A percentile compares a stretch with the other conserved stretches of the same genome.
Evolutionary conservation across 1,140 invertebrate genomes (phyloP).

Genomic region (Tetragonula clypearis): DNA sequence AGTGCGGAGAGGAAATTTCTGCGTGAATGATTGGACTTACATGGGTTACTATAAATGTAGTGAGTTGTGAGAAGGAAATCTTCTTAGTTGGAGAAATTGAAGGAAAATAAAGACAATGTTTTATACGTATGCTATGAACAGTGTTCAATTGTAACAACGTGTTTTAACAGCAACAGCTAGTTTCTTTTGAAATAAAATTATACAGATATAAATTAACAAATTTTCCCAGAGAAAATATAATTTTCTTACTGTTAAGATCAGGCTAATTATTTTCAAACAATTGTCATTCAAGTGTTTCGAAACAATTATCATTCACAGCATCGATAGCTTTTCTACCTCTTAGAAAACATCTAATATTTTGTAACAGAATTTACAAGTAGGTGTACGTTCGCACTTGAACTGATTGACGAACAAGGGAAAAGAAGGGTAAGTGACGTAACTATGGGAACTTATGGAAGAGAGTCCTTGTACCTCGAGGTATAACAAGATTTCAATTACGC

Average conservation of each 20-base stretch:
- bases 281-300: not conserved
- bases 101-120: not conserved
- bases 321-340: not conserved
- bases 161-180: not conserved
- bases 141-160: not conserved
- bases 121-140: not conserved
- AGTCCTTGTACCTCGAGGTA: not conserved
- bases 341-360: not conserved
- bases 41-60: not conserved
- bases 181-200: not conserved
- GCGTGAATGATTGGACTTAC: not conserved
- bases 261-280: not conserved
- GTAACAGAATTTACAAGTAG: not conserved
- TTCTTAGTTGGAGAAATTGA: not conserved
- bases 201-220: not conserved
- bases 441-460: not conserved
- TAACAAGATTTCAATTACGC: not conserved
- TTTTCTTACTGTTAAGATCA: not conserved
- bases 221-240: not conserved
- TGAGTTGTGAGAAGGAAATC: not conserved
- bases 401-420: not conserved
- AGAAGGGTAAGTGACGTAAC: not conserved
- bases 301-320: not conserved
- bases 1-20: not conserved
- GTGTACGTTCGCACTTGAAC: not conserved